Conservation (phyloP, 1,140 invertebrate species). For the Littorina saxatilis region DNA sequence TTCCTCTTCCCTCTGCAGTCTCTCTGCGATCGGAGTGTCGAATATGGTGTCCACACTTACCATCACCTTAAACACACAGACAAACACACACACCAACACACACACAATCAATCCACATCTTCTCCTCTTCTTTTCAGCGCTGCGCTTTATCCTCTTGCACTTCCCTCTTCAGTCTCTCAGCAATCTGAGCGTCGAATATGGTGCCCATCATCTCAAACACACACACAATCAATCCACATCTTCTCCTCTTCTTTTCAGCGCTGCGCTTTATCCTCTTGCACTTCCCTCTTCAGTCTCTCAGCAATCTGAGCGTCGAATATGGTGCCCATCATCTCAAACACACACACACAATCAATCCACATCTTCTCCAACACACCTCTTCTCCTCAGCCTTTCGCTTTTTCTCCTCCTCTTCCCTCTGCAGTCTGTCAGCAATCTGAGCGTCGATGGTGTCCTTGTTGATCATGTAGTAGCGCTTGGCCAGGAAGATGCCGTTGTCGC, state of each 20-base stretch:
- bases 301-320: no score
- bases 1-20: no score
- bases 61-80: background rate
- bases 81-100: background rate
- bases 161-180: no score
- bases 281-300: no score
- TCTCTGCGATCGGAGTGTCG: no score
- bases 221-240: background rate
- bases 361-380: conserved; percentile 61
- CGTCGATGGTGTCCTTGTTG: conserved; percentile 66
- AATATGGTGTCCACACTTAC: no score
- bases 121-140: no score
- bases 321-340: no score
- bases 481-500: conserved; percentile 61
- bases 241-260: no score
- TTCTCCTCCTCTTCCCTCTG: conserved; percentile 58
- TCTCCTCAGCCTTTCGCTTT: conserved; percentile 59
- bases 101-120: background rate
- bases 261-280: no score
- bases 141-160: no score
- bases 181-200: no score
- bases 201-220: background rate
- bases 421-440: conserved; percentile 53
- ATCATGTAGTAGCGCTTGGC: conserved; percentile 64
- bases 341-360: background rate